Evolutionary conservation across 2,797 vertebrate species (phyloP).

Genomic region (Anolis apletophallus): DNA sequence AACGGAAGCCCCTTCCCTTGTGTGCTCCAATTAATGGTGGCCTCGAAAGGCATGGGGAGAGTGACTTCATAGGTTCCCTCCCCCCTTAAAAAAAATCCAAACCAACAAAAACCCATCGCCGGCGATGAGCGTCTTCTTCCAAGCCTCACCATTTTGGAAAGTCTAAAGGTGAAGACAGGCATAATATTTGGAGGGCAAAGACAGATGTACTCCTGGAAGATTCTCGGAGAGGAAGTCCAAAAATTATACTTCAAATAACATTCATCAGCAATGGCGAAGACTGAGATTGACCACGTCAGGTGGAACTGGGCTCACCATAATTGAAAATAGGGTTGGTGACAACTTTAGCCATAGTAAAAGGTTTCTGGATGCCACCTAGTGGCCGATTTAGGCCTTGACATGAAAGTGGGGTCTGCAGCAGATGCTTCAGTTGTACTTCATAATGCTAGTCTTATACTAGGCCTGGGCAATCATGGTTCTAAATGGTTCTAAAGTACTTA

Average conservation of each 20-base stretch:
- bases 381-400: too few species aligned
- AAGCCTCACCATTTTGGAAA: conserved; percentile 30
- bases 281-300: not conserved
- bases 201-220: not conserved
- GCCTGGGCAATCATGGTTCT: too few species aligned
- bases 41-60: not conserved
- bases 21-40: not conserved
- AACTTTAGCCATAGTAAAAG: too few species aligned
- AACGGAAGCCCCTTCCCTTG: not conserved
- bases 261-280: not conserved
- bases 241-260: too few species aligned
- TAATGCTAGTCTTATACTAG: too few species aligned
- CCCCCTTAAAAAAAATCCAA: not conserved
- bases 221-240: too few species aligned
- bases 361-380: too few species aligned
- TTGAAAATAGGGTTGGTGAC: too few species aligned
- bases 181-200: conserved; percentile 15
- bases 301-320: not conserved
- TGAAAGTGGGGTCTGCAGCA: too few species aligned
- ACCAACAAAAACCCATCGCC: conserved; percentile 64
- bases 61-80: conserved; percentile 1
- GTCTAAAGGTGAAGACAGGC: conserved; percentile 1
- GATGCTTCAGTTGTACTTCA: too few species aligned
- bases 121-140: conserved; percentile 60
- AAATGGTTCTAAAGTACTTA: too few species aligned